Percentiles rank a stretch among this genome's conserved stretches.
phyloP scores from a whole-genome alignment of 2,797 vertebrate genomes.

The Coregonus suidteri region DNA sequence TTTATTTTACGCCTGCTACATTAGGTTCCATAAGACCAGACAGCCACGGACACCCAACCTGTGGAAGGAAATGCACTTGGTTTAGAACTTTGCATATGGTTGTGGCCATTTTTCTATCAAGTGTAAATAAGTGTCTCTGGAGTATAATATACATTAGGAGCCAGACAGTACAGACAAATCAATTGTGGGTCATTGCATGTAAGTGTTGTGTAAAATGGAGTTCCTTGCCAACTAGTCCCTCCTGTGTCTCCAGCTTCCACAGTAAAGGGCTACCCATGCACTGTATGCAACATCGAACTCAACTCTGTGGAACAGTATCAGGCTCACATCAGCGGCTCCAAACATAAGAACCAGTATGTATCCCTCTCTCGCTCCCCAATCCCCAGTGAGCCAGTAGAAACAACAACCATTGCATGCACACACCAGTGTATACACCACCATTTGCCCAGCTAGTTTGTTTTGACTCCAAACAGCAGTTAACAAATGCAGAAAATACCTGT shows the following conservation, averaged over 20 bases:
- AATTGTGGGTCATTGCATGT: not conserved
- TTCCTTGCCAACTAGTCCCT: not conserved
- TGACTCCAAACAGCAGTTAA: not conserved
- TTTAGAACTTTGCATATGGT: not conserved
- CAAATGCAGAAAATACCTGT: not conserved
- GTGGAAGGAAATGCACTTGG: not conserved
- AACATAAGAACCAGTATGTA: constrained; percentile 98
- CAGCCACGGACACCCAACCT: not conserved
- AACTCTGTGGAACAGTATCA: constrained; percentile 99
- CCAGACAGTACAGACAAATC: not conserved
- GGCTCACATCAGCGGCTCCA: constrained; percentile 95
- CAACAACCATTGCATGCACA: not conserved
- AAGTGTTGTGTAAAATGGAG: not conserved
- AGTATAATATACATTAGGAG: not conserved
- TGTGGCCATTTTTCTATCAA: not conserved
- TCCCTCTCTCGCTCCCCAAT: not conserved
- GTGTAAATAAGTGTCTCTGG: not conserved
- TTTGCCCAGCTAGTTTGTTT: not conserved
- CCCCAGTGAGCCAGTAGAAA: not conserved
- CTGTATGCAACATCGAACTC: constrained; percentile 90
- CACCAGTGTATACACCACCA: not conserved
- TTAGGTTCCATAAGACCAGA: not conserved
- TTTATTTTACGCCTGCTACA: no score
- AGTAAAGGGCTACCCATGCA: constrained; percentile 90
- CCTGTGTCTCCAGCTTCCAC: constrained; percentile 75